Percentiles rank a stretch among this genome's conserved stretches.
Conservation (phyloP, 2,888 invertebrate genomes). For the Arctia plantaginis region DNA sequence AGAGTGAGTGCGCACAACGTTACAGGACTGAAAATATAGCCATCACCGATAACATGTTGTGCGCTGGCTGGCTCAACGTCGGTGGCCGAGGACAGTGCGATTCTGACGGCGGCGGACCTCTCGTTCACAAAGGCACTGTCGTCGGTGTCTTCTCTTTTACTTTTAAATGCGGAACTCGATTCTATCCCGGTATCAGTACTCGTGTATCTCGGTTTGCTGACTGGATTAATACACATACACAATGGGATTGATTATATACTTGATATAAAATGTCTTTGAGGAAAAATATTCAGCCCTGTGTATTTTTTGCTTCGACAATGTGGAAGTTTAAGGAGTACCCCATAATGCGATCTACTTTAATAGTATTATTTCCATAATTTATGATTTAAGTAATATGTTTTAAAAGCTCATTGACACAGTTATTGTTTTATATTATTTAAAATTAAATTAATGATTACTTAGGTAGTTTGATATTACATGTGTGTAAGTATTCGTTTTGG, state of each 20-base stretch:
- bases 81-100: slow-evolving; percentile 74
- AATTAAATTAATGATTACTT: neutral
- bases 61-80: slow-evolving; percentile 56
- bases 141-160: slow-evolving; percentile 70
- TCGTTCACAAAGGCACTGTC: slow-evolving; percentile 61
- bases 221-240: slow-evolving; percentile 58
- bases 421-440: neutral
- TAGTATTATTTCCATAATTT: neutral
- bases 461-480: neutral
- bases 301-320: neutral
- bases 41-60: slow-evolving; percentile 59
- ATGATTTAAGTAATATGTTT: neutral
- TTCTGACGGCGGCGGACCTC: slow-evolving; percentile 70
- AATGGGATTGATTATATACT: neutral
- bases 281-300: neutral
- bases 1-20: slow-evolving; percentile 46
- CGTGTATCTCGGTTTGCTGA: slow-evolving; percentile 57
- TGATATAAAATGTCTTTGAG: neutral
- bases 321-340: neutral
- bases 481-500: neutral
- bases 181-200: slow-evolving; percentile 64
- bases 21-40: slow-evolving; percentile 35
- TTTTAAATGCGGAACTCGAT: slow-evolving; percentile 51
- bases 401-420: neutral
- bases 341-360: no score